These are phyloP conservation scores for Zelleria hepariella DNA, from an alignment of 2,888 invertebrate species.

Conservation along the genomic window DNA sequence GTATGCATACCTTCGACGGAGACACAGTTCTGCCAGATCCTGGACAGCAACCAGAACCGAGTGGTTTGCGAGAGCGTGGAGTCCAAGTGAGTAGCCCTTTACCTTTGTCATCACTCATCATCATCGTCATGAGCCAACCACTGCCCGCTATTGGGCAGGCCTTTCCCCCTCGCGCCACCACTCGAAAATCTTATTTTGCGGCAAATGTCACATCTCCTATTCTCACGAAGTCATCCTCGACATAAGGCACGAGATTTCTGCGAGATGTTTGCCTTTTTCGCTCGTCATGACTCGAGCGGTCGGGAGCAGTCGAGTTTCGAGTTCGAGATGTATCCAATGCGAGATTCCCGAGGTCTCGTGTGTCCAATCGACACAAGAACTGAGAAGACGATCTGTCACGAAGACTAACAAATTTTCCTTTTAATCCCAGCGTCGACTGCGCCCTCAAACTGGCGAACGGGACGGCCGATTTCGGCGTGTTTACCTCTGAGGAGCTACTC, in stretches of 20 bases:
- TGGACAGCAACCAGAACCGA: slow-evolving; percentile 50
- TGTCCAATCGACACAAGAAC: background rate
- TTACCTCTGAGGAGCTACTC: slow-evolving; percentile 74
- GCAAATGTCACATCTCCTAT: no score
- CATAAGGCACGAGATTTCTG: no score
- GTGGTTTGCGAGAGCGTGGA: slow-evolving; percentile 42
- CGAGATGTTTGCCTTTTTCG: no score
- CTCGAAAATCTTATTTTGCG: background rate
- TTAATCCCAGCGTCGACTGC: slow-evolving; percentile 69
- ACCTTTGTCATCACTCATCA: background rate
- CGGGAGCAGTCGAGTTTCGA: no score
- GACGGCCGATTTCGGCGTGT: slow-evolving; percentile 71
- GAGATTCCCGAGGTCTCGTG: background rate
- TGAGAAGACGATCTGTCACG: background rate
- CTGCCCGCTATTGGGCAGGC: no score
- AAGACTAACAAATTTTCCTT: background rate
- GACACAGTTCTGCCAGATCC: slow-evolving; percentile 32
- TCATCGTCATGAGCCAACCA: no score
- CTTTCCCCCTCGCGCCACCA: no score
- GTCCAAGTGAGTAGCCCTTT: slow-evolving; percentile 39
- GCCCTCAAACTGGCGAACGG: slow-evolving; percentile 65
- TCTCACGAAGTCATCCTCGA: no score
- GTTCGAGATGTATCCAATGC: no score
- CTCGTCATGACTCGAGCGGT: no score
- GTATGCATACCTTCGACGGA: slow-evolving; percentile 39